These are phyloP conservation scores for Anguilla japonica DNA, from an alignment of 2,113 vertebrate species.

Conservation along the genomic window DNA sequence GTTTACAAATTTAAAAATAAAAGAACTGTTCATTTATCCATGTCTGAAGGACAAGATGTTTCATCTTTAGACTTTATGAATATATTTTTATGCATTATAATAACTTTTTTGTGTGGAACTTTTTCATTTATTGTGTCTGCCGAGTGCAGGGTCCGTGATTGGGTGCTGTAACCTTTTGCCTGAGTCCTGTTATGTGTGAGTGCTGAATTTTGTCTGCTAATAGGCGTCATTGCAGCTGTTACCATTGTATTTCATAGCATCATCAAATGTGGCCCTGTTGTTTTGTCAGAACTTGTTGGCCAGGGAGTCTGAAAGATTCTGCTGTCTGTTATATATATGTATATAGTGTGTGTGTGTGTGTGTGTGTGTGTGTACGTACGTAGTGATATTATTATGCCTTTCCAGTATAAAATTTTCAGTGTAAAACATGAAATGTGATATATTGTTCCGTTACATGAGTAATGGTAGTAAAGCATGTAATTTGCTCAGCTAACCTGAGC, in stretches of 20 bases:
- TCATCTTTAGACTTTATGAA: slow-evolving; percentile 53
- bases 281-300: slow-evolving; percentile 9
- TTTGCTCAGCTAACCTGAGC: too few relatives aligned
- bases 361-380: too few relatives aligned
- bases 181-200: neutral
- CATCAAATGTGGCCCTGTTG: neutral
- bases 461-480: too few relatives aligned
- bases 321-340: neutral
- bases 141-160: neutral
- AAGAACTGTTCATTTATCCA: slow-evolving; percentile 70
- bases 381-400: too few relatives aligned
- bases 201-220: neutral
- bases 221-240: neutral
- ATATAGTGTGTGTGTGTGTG: too few relatives aligned
- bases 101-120: slow-evolving; percentile 41
- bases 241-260: too few relatives aligned
- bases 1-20: slow-evolving; percentile 75
- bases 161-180: neutral
- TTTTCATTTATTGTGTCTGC: neutral
- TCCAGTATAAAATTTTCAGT: too few relatives aligned
- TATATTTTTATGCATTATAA: slow-evolving; percentile 48
- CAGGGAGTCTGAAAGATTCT: neutral
- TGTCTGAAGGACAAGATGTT: slow-evolving; percentile 54
- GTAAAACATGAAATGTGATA: too few relatives aligned
- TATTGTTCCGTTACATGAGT: too few relatives aligned